Percentiles rank a stretch among this genome's conserved stretches.
phyloP scores from a whole-genome alignment of 1,140 invertebrate species.

The Notospermus geniculatus region DNA sequence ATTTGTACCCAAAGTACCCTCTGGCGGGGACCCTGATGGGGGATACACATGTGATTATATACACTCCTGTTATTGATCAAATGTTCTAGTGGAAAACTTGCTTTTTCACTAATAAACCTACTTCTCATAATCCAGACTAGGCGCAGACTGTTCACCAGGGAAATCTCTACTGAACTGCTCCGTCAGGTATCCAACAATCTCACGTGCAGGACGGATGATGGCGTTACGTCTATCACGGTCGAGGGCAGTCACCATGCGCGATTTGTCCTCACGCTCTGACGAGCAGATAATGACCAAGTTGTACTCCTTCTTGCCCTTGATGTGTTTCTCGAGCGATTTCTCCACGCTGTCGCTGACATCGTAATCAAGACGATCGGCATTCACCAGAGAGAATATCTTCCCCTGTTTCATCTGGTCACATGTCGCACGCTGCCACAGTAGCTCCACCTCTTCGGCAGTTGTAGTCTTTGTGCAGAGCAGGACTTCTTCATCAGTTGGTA shows the following conservation, averaged over 20 bases:
- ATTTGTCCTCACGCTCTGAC: slow-evolving; percentile 33
- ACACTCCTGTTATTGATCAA: neutral
- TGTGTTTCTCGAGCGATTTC: slow-evolving; percentile 29
- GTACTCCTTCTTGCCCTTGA: slow-evolving; percentile 21
- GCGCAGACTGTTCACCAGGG: no score
- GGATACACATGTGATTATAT: no score
- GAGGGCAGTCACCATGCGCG: slow-evolving; percentile 34
- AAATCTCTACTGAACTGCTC: slow-evolving; percentile 22
- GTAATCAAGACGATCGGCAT: slow-evolving; percentile 37
- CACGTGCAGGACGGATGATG: slow-evolving; percentile 35
- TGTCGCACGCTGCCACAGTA: slow-evolving; percentile 33
- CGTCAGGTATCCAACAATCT: slow-evolving; percentile 41
- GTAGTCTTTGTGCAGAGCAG: slow-evolving; percentile 43
- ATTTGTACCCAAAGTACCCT: no score
- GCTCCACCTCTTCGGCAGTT: slow-evolving; percentile 40
- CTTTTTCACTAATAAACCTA: no score
- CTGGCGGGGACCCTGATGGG: no score
- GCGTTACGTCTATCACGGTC: slow-evolving; percentile 31
- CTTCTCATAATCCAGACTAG: no score
- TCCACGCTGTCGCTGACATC: slow-evolving; percentile 33
- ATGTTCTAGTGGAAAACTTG: neutral
- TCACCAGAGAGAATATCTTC: slow-evolving; percentile 35
- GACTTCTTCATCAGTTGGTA: slow-evolving; percentile 44
- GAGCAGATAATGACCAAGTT: slow-evolving; percentile 36
- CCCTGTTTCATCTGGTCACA: slow-evolving; percentile 13